These are phyloP conservation scores for Bambusicola thoracicus DNA, from an alignment of 2,113 vertebrate genomes.

Conservation along the genomic window DNA sequence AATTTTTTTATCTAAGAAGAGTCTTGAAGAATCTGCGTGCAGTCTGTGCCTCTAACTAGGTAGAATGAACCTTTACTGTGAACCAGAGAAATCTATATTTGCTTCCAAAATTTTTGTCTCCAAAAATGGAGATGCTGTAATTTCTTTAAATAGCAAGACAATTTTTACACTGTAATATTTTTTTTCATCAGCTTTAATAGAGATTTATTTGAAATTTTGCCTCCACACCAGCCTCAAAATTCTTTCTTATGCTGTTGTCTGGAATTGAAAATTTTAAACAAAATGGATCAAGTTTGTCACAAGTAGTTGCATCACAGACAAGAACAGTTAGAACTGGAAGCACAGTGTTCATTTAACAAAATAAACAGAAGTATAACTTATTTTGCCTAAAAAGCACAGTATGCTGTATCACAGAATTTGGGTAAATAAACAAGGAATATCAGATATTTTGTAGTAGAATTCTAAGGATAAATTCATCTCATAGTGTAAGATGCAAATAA, in stretches of 20 bases:
- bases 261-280: neutral
- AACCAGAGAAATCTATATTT: neutral
- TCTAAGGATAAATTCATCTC: neutral
- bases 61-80: neutral
- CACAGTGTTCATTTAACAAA: neutral
- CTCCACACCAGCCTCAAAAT: neutral
- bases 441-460: neutral
- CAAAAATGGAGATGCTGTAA: neutral
- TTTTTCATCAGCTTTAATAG: neutral
- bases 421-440: neutral
- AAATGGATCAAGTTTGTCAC: neutral
- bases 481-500: slow-evolving; percentile 7
- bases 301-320: neutral
- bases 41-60: neutral
- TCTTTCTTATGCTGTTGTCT: neutral
- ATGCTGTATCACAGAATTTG: neutral
- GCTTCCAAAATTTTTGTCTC: neutral
- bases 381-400: neutral
- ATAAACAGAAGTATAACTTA: neutral
- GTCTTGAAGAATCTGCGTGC: neutral
- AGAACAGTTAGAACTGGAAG: neutral
- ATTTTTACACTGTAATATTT: too few species aligned
- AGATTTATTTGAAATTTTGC: neutral
- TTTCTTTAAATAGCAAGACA: neutral
- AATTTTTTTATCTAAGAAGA: too few species aligned